Evolutionary conservation across 1,140 invertebrate species (phyloP).

Genomic region (Trissolcus basalis): DNA sequence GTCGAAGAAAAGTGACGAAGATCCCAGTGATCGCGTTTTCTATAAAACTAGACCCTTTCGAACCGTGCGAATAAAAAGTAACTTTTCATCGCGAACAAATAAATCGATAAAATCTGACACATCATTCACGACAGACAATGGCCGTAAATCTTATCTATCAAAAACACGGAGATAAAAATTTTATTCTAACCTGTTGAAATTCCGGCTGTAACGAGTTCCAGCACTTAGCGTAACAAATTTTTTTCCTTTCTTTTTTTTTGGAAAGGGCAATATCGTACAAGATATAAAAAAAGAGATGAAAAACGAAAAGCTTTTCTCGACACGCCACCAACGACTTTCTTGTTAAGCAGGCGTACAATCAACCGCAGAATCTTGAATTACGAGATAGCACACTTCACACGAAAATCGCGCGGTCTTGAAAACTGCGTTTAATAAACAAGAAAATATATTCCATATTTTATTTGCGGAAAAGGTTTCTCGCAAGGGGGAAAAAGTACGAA

Average conservation of each 20-base stretch:
- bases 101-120: conserved; percentile 3
- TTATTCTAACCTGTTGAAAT: not conserved
- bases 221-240: too few species aligned
- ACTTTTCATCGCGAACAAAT: too few species aligned
- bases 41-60: conserved; percentile 44
- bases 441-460: too few species aligned
- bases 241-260: not conserved
- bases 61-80: too few species aligned
- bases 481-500: conserved; percentile 13
- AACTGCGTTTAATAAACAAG: conserved; percentile 53
- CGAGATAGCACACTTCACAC: conserved; percentile 38
- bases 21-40: conserved; percentile 23
- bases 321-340: conserved; percentile 45
- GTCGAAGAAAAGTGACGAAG: conserved; percentile 37
- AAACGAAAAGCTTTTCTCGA: conserved; percentile 31
- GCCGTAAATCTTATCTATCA: not conserved
- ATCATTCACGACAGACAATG: conserved; percentile 3
- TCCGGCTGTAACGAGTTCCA: not conserved
- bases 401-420: conserved; percentile 30
- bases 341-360: conserved; percentile 48
- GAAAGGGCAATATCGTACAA: conserved; percentile 37
- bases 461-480: too few species aligned
- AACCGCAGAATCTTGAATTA: conserved; percentile 42
- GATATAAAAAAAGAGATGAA: conserved; percentile 12
- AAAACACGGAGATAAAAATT: too few species aligned